Percentiles rank a stretch among this genome's conserved stretches.
These are phyloP conservation scores for Anolis apletophallus DNA, from an alignment of 2,797 vertebrate species.

Conservation along the genomic window DNA sequence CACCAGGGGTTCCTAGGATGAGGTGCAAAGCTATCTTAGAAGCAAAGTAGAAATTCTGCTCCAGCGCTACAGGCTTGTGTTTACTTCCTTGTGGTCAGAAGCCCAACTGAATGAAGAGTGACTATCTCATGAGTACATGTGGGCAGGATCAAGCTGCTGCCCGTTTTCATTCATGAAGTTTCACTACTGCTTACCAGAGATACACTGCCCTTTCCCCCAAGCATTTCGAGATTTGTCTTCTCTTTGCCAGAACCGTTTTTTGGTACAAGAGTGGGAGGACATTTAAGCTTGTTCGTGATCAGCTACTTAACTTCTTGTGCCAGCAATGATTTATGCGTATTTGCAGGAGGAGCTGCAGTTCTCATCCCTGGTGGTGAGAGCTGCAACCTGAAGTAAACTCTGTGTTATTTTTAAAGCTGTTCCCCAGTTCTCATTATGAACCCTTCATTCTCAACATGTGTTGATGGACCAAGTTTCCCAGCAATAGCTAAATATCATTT, in stretches of 20 bases:
- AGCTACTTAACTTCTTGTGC: background rate
- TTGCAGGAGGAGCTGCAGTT: background rate
- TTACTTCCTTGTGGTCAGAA: background rate
- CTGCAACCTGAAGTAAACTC: background rate
- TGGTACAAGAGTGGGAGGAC: conserved; percentile 6
- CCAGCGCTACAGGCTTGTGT: background rate
- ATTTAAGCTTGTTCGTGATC: conserved; percentile 16
- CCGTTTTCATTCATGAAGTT: background rate
- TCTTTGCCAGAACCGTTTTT: background rate
- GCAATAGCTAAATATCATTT: background rate
- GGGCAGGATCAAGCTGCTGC: background rate
- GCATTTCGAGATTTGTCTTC: background rate
- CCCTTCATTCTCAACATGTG: background rate
- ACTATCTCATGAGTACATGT: background rate
- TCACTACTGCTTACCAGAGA: background rate
- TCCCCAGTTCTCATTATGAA: background rate
- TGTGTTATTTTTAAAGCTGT: background rate
- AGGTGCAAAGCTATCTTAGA: background rate
- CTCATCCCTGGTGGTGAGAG: background rate
- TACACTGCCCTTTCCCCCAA: background rate
- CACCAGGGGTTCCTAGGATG: background rate
- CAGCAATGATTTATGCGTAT: background rate
- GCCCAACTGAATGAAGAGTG: background rate
- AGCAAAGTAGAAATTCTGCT: background rate
- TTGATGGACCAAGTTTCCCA: background rate